Evolutionary conservation across 2,888 invertebrate species (phyloP), one percentile per base, ranked within the genome.

Genomic region (Scaeva pyrastri): DNA sequence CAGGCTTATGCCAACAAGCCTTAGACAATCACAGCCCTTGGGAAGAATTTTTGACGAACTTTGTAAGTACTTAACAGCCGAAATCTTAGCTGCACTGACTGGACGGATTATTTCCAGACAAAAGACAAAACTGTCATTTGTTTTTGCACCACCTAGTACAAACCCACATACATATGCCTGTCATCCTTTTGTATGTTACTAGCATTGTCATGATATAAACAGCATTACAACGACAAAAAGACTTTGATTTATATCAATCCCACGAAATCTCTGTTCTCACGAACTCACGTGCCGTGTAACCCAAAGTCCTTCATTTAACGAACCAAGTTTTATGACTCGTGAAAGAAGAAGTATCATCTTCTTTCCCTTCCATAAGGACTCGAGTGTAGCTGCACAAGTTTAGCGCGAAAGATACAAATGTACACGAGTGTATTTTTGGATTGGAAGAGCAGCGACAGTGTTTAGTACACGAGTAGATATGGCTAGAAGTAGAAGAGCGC

Each of bases 311-410:
- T 56, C 81, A 81, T 85, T 85, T 81, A 85, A 85, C 85, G 85
- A 85, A 81, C 76, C 56, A 81, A 81, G 85, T 81, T 85, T 85
- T 85, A 85, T 81, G 85, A 81, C 76, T 85, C 85, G 76, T 80
- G 80, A 66, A 75, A 50, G 39, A 75, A 50, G 39, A 73, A 66
- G 68, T 48, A 58, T 36, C 60, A 78, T 74, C 39, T 43, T 56
- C 58, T 21, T 43, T 56, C 52, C 21, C 11, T 21, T 11, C 23
- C 16, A 39, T 45, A 41, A 48, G 60, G 21, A 50, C 36, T 43
- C 19, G 7, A 14, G 7, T 19, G 5, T 8, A 7, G 8, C 21
- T 43, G 26, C n/a, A 58, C 73, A 50, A 60, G 39, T 19, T 58
- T 31, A 3, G 2, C 10, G 12, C 11, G 1, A 12, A 60, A 39